Percentiles rank a stretch among this genome's conserved stretches.
These are phyloP conservation scores for Formica selysi DNA, from an alignment of 1,140 invertebrate genomes.

Conservation along the genomic window DNA sequence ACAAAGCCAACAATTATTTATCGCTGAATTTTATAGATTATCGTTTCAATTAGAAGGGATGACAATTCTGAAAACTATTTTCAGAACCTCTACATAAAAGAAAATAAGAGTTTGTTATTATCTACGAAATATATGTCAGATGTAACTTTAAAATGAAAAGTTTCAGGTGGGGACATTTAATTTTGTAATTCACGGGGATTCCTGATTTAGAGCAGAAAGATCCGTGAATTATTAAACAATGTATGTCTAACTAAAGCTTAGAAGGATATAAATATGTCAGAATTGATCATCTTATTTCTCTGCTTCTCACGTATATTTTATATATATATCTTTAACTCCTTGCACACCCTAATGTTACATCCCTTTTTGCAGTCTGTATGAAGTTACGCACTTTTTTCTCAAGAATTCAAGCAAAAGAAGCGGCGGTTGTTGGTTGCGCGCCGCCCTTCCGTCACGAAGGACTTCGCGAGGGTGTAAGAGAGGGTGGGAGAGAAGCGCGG, in stretches of 20 bases:
- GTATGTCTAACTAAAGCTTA: neutral
- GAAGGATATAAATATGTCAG: conserved; percentile 1
- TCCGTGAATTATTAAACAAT: no score
- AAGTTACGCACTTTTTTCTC: conserved; percentile 59
- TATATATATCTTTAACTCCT: neutral
- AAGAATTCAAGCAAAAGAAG: conserved; percentile 54
- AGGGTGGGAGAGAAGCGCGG: conserved; percentile 33
- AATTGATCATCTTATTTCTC: conserved; percentile 20
- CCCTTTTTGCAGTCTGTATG: conserved; percentile 47
- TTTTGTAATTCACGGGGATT: neutral
- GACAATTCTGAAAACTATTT: neutral
- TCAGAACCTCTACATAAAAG: neutral
- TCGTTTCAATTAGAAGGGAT: conserved; percentile 9
- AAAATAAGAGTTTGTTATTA: neutral
- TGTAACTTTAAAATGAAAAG: neutral
- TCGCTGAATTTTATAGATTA: conserved; percentile 5
- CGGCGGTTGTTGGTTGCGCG: conserved; percentile 46
- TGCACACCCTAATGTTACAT: conserved; percentile 43
- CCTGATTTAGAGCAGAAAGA: neutral
- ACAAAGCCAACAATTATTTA: neutral
- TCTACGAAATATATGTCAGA: neutral
- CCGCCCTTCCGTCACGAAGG: conserved; percentile 63
- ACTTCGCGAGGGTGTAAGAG: conserved; percentile 58
- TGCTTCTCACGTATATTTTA: neutral
- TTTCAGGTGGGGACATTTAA: neutral